A percentile compares a stretch with the other conserved stretches of the same genome.
Conservation (phyloP, 2,113 vertebrate species). For the Monarcha castaneiventris region DNA sequence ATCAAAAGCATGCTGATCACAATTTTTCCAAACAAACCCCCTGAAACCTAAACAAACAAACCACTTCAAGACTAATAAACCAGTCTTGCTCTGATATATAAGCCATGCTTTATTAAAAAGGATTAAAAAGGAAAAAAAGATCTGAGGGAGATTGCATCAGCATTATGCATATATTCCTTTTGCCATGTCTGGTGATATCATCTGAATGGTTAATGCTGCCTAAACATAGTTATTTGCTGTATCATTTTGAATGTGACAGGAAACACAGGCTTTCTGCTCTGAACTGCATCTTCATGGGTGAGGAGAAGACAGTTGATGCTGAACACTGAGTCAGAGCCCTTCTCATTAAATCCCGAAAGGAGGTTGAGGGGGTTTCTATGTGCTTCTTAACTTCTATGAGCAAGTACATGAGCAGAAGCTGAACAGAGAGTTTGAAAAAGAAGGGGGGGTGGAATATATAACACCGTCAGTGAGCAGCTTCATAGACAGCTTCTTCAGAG, state of each 20-base stretch:
- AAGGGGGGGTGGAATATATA: background rate
- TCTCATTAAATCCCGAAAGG: background rate
- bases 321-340: background rate
- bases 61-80: constrained; percentile 20
- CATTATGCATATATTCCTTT: background rate
- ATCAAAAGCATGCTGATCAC: constrained; percentile 12
- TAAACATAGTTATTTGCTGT: background rate
- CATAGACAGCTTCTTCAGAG: background rate
- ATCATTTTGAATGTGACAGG: background rate
- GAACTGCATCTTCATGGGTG: background rate
- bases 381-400: background rate
- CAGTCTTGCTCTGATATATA: background rate
- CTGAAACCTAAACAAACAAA: constrained; percentile 14
- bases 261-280: background rate
- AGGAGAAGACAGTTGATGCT: background rate
- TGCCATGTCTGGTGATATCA: background rate
- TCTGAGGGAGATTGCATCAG: background rate
- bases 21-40: background rate
- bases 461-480: background rate
- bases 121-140: background rate
- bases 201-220: background rate
- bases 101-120: background rate
- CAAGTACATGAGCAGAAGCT: background rate
- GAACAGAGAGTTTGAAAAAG: background rate
- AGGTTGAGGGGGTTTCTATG: background rate